Evolutionary conservation across 2,797 vertebrate species (phyloP).

Genomic region (Danio albolineatus): DNA sequence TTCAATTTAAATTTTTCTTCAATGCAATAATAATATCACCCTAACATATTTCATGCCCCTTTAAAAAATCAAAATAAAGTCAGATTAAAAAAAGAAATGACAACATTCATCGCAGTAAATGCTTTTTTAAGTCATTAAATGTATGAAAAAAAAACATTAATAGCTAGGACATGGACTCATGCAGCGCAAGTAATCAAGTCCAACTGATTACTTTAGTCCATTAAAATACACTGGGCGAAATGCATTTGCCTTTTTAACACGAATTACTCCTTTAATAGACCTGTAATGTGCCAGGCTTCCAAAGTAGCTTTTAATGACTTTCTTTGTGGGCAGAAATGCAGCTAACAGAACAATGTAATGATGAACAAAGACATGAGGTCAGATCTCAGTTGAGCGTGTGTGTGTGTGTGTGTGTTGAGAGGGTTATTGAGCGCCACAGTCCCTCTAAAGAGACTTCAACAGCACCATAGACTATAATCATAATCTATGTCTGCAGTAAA

Average conservation of each 20-base stretch:
- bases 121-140: background rate
- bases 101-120: background rate
- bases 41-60: background rate
- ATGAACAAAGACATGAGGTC: constrained; percentile 35
- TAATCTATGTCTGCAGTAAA: constrained; percentile 42
- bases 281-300: background rate
- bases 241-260: background rate
- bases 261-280: constrained; percentile 5
- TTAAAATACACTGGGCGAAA: constrained; percentile 14
- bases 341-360: background rate
- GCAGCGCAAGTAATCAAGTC: background rate
- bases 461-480: constrained; percentile 40
- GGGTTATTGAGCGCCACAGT: constrained; percentile 9
- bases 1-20: background rate
- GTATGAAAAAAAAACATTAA: background rate
- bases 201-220: constrained; percentile 1
- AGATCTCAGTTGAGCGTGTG: background rate
- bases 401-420: constrained; percentile 6
- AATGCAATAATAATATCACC: background rate
- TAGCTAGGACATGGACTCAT: background rate
- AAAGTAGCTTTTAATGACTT: constrained; percentile 21
- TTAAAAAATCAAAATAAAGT: background rate
- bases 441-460: constrained; percentile 34
- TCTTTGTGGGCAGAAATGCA: background rate
- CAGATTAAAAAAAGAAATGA: background rate